Evolutionary conservation across 2,888 invertebrate genomes (phyloP).

Genomic region (Smittia aterrima): DNA sequence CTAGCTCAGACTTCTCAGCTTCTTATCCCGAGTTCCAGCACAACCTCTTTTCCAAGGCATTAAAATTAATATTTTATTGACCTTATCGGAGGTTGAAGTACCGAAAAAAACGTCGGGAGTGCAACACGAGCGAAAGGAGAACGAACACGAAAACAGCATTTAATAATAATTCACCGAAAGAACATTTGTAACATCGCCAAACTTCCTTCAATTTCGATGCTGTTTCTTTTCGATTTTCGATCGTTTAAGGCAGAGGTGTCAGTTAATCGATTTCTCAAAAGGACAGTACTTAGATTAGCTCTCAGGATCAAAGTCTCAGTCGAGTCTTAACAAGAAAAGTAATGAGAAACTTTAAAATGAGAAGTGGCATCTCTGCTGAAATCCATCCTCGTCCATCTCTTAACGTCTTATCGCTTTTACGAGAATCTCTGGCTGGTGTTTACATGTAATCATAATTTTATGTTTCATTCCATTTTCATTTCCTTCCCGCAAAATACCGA

Average conservation of each 20-base stretch:
- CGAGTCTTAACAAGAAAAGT: too few relatives aligned
- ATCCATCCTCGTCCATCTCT: too few relatives aligned
- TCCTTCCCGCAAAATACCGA: not conserved
- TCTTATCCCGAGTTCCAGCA: not conserved
- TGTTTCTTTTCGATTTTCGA: too few relatives aligned
- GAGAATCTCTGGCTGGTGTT: not conserved
- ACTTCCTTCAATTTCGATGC: too few relatives aligned
- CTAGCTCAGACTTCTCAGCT: not conserved
- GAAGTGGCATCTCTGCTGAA: too few relatives aligned
- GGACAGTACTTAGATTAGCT: too few relatives aligned
- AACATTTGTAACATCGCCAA: not conserved
- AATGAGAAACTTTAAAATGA: too few relatives aligned
- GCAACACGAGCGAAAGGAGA: not conserved
- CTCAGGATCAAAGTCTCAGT: too few relatives aligned
- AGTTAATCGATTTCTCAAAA: too few relatives aligned
- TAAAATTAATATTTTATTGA: slow-evolving; percentile 36
- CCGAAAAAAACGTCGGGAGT: not conserved
- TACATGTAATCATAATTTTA: slow-evolving; percentile 37
- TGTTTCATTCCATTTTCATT: slow-evolving; percentile 25
- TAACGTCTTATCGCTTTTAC: not conserved
- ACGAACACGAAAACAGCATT: not conserved
- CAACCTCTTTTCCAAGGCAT: not conserved
- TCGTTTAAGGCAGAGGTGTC: too few relatives aligned
- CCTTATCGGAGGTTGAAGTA: slow-evolving; percentile 34
- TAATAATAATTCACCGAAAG: not conserved